Evolutionary conservation across 2,888 invertebrate species (phyloP), one percentile per base, ranked within the genome.

Genomic region (Leptinotarsa haldemani): DNA sequence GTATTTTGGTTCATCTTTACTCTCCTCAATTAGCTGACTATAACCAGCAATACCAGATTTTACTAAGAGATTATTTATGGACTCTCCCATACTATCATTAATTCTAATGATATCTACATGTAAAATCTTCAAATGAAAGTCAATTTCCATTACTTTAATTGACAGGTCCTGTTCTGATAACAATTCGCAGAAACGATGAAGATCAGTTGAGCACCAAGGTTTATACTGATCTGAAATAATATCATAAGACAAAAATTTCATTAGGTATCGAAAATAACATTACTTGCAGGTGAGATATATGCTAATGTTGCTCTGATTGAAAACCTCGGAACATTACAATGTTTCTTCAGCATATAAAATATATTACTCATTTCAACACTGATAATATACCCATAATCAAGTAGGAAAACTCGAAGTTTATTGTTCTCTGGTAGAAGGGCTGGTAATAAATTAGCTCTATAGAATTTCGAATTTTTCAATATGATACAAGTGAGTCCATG

Each of bases 261-360:
- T 47, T 13, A 22, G 12, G 16, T 30, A n/a, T 40, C 4, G 5
- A 9, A 18, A 13, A 30, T 4, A 40, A 1, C 13, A 40, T 58
- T 69, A 73, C 72, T 64, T 61, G 65, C 22, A 50, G 69, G 65
- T 22, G 61, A 65, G 65, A 73, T 50, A 53, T 74, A 48, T 16
- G 73, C 74, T 40, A 77, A 67, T 18, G 65, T 50, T n/a, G 71
- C 74, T 74, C 77, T 69, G 48, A 73, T 64, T 22, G 77, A 70
- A 73, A 77, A 77, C 20, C 77, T 71, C 13, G 71, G 74, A 25
- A 77, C 74, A 50, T 22, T 18, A 48, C 30, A 56, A 30, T 77
- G 77, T 69, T 74, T 69, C 25, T 73, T 65, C 18, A 61, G 50
- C 16, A 77, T 74, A 15, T 70, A 71, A 30, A 65, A 73, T 16